Percentiles rank a stretch among this genome's conserved stretches.
These are phyloP conservation scores for Synanceia verrucosa DNA, from an alignment of 2,797 vertebrate genomes.

Conservation along the genomic window DNA sequence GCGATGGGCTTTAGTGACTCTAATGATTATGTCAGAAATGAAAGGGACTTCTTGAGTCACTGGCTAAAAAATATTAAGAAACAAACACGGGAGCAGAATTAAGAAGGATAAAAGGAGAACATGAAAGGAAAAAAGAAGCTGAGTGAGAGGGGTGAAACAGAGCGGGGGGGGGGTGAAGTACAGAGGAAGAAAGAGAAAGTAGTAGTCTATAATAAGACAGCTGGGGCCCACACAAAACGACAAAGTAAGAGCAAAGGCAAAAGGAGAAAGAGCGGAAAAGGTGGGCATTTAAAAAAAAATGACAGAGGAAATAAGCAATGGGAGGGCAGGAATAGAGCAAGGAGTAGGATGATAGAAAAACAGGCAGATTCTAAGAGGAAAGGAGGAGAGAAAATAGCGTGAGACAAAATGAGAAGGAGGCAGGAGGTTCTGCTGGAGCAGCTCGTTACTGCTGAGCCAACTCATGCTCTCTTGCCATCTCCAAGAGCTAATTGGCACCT, in stretches of 20 bases:
- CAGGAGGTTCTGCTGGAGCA: constrained; percentile 59
- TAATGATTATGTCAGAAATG: neutral
- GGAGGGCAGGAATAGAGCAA: constrained; percentile 23
- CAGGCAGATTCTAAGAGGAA: constrained; percentile 23
- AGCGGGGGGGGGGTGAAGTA: constrained; percentile 4
- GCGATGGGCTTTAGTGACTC: neutral
- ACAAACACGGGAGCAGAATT: constrained; percentile 26
- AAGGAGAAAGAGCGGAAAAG: neutral
- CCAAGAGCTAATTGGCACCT: constrained; percentile 79
- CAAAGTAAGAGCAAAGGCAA: constrained; percentile 45
- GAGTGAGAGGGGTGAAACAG: constrained; percentile 18
- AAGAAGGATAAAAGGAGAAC: constrained; percentile 19
- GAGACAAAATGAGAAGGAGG: constrained; percentile 55
- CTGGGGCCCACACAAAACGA: constrained; percentile 63
- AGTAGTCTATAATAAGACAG: constrained; percentile 73
- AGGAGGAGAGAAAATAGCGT: constrained; percentile 34
- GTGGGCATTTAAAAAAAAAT: constrained; percentile 36
- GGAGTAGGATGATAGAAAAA: constrained; percentile 19
- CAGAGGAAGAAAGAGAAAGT: constrained; percentile 30
- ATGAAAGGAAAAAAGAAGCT: constrained; percentile 27
- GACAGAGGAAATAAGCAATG: constrained; percentile 34
- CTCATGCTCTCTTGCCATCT: constrained; percentile 73
- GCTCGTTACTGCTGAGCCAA: constrained; percentile 71
- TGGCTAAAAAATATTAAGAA: constrained; percentile 10
- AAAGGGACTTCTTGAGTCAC: constrained; percentile 9